phyloP scores from a whole-genome alignment of 2,797 vertebrate species.

The Etheostoma perlongum region DNA sequence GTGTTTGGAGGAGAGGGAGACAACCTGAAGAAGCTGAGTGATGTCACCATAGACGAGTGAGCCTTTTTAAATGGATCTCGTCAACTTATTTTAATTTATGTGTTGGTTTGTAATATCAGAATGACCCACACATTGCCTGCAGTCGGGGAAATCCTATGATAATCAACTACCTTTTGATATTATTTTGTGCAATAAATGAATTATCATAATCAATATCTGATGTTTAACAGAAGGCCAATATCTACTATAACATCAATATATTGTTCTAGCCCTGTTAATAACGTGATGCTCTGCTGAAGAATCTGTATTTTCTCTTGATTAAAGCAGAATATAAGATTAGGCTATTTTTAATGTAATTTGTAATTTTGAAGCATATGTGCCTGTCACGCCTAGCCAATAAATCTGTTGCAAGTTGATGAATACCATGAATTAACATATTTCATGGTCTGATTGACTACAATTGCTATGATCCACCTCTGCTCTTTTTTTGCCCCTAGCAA shows the following conservation, averaged over 20 bases:
- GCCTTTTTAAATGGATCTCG: slow-evolving; percentile 47
- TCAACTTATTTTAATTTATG: background rate
- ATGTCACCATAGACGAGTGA: slow-evolving; percentile 95
- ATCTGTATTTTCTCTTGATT: background rate
- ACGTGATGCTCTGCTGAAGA: background rate
- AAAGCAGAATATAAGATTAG: background rate
- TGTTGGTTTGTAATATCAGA: background rate
- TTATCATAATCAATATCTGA: too few species aligned
- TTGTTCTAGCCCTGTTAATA: background rate
- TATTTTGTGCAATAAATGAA: background rate
- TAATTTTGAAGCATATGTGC: background rate
- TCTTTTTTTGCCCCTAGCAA: slow-evolving; percentile 81
- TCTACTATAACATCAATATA: background rate
- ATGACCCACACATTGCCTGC: background rate
- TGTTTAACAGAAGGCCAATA: too few species aligned
- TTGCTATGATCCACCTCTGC: background rate
- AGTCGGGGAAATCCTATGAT: background rate
- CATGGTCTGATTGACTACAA: background rate
- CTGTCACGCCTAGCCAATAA: background rate
- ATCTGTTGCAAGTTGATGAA: background rate
- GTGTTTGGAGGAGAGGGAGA: slow-evolving; percentile 95
- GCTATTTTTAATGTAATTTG: background rate
- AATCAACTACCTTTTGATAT: background rate
- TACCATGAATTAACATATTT: background rate
- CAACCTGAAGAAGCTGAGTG: slow-evolving; percentile 94